Percentiles rank a stretch among this genome's conserved stretches.
These are phyloP conservation scores for Lasioglossum lativentre DNA, from an alignment of 2,888 invertebrate genomes.

Conservation along the genomic window DNA sequence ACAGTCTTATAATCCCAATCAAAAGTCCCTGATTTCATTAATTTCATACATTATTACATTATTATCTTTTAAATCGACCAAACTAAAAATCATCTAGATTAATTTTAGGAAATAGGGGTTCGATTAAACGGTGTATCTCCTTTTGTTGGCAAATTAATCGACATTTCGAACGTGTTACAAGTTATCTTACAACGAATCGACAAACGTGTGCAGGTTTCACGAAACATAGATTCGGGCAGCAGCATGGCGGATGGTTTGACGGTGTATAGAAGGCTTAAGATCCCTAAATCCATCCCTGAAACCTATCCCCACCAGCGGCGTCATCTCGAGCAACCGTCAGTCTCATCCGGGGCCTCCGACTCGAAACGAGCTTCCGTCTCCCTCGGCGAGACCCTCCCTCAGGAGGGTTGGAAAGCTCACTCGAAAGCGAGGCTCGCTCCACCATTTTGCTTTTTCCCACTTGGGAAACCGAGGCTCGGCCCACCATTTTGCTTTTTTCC, in stretches of 20 bases:
- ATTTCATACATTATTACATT: neutral
- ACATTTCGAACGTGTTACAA: neutral
- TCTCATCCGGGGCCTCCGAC: slow-evolving; percentile 4
- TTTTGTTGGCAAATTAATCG: neutral
- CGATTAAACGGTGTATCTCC: neutral
- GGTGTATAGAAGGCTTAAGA: neutral
- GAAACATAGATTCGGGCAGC: neutral
- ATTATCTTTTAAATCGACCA: neutral
- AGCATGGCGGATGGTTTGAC: slow-evolving; percentile 1
- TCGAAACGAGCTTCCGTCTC: slow-evolving; percentile 9
- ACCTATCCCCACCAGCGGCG: neutral
- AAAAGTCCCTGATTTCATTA: too few relatives aligned
- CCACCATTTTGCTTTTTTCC: neutral
- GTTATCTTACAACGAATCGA: neutral
- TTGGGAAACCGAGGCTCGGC: neutral
- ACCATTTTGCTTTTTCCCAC: slow-evolving; percentile 20
- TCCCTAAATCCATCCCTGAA: slow-evolving; percentile 1
- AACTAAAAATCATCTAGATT: neutral
- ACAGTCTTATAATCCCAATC: neutral
- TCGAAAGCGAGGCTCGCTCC: neutral
- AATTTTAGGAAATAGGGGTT: neutral
- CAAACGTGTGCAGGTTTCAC: neutral
- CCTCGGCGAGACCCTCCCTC: neutral
- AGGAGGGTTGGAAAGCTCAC: neutral
- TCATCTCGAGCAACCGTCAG: slow-evolving; percentile 1